Percentiles rank a stretch among this genome's conserved stretches.
phyloP scores from a whole-genome alignment of 1,140 invertebrate genomes.

The Pogonognathellus flavescens region DNA sequence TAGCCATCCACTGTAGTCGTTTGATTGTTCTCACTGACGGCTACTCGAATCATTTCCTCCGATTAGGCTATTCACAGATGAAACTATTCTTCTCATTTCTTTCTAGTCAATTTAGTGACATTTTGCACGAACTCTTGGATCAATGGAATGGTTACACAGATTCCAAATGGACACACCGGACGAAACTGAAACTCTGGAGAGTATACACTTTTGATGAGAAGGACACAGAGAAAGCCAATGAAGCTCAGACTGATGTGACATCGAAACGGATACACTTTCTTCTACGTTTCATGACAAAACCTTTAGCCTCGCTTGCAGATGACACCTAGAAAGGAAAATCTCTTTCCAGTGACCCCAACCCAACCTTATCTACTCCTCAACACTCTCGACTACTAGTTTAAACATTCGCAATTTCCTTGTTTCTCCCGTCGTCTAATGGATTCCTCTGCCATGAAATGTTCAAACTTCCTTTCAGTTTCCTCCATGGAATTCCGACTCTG shows the following conservation, averaged over 20 bases:
- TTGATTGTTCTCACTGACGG: constrained; percentile 13
- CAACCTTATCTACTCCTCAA: no score
- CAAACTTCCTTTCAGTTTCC: no score
- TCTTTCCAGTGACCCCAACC: no score
- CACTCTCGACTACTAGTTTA: no score
- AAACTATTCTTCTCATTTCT: constrained; percentile 9
- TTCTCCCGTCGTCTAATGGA: no score
- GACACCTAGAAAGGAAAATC: no score
- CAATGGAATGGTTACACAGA: not conserved
- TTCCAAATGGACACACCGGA: not conserved
- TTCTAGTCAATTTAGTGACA: constrained; percentile 23
- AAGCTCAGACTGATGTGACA: not conserved
- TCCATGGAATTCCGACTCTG: no score
- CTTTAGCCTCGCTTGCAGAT: not conserved
- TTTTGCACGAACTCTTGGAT: not conserved
- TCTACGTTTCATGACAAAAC: not conserved
- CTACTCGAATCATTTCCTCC: constrained; percentile 1
- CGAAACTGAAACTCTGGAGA: no score
- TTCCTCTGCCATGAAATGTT: no score
- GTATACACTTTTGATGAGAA: not conserved
- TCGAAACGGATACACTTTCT: not conserved
- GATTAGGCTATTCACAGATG: constrained; percentile 1
- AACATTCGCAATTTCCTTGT: not conserved
- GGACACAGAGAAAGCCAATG: not conserved
- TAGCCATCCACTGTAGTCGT: not conserved